These are phyloP conservation scores for Trypoxylus dichotomus DNA, from an alignment of 1,140 invertebrate species.

Conservation along the genomic window DNA sequence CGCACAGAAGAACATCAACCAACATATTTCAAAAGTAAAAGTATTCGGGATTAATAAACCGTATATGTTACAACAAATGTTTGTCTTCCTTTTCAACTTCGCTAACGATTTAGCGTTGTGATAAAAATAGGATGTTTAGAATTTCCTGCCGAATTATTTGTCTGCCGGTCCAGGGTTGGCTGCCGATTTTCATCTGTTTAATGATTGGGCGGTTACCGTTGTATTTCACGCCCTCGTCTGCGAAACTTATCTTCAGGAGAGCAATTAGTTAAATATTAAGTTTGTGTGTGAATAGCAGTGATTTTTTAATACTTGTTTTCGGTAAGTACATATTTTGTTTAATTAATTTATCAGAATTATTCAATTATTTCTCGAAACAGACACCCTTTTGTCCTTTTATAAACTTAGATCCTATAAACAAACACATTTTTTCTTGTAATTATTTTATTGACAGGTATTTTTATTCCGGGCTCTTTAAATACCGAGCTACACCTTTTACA, in stretches of 20 bases:
- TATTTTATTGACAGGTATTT: too few relatives aligned
- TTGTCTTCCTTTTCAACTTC: not conserved
- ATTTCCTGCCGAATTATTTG: constrained; percentile 23
- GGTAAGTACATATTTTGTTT: not conserved
- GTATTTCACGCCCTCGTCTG: constrained; percentile 9
- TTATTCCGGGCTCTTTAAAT: too few relatives aligned
- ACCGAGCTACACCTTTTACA: too few relatives aligned
- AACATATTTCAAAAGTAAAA: not conserved
- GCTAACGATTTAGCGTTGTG: constrained; percentile 2
- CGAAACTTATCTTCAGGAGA: not conserved
- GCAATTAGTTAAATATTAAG: constrained; percentile 21
- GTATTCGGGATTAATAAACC: not conserved
- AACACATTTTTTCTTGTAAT: too few relatives aligned
- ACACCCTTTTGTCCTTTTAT: too few relatives aligned
- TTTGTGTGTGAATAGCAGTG: not conserved
- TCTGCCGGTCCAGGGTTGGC: not conserved
- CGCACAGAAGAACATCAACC: not conserved
- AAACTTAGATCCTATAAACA: too few relatives aligned
- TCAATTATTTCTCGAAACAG: too few relatives aligned
- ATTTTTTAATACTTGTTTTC: not conserved
- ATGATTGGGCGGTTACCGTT: constrained; percentile 19
- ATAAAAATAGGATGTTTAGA: constrained; percentile 20
- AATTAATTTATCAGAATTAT: too few relatives aligned
- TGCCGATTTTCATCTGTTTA: constrained; percentile 21
- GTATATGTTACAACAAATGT: constrained; percentile 5